Percentiles rank a stretch among this genome's conserved stretches.
These are phyloP conservation scores for Calliphora vomitoria DNA, from an alignment of 2,888 invertebrate genomes.

Conservation along the genomic window DNA sequence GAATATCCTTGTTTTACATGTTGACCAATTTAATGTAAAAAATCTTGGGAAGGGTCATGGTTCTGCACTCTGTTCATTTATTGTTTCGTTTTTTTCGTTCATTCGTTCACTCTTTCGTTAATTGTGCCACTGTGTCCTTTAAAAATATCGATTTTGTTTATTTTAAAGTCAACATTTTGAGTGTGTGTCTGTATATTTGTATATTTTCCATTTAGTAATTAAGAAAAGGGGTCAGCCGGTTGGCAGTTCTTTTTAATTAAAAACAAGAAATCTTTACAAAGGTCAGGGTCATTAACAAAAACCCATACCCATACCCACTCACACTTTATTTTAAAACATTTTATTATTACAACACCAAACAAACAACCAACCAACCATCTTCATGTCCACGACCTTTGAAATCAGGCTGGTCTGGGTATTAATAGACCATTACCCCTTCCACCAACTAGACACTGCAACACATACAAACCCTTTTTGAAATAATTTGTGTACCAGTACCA, in stretches of 20 bases:
- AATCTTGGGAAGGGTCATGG: constrained; percentile 68
- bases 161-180: constrained; percentile 6
- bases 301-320: background rate
- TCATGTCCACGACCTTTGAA: constrained; percentile 31
- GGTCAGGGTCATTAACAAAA: constrained; percentile 67
- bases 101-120: constrained; percentile 33
- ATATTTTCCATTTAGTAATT: constrained; percentile 28
- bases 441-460: background rate
- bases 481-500: constrained; percentile 33
- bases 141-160: constrained; percentile 59
- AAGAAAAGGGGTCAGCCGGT: constrained; percentile 56
- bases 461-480: constrained; percentile 38
- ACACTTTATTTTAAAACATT: background rate
- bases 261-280: constrained; percentile 55
- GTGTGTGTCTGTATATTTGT: background rate
- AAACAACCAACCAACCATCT: background rate
- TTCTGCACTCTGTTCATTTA: constrained; percentile 10
- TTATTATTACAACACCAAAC: constrained; percentile 16
- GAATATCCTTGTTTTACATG: constrained; percentile 35
- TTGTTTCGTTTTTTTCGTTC: background rate
- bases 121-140: constrained; percentile 44
- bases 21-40: constrained; percentile 58
- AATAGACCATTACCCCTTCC: constrained; percentile 24
- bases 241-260: constrained; percentile 62
- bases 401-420: background rate